phyloP scores from a whole-genome alignment of 1,140 invertebrate species.

The Nymphalis io region DNA sequence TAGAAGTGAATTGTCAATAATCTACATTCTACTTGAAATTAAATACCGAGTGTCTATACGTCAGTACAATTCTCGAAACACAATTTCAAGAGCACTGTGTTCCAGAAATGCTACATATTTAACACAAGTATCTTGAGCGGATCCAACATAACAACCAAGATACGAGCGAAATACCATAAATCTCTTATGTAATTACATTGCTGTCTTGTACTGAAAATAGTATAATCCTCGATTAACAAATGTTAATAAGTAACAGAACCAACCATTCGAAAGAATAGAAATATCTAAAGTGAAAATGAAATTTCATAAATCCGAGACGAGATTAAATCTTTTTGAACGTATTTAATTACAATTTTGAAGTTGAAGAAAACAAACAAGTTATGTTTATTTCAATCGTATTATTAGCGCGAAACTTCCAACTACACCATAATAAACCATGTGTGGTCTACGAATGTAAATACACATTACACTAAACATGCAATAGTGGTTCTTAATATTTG shows the following conservation, averaged over 20 bases:
- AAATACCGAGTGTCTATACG: constrained; percentile 9
- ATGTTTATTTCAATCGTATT: not conserved
- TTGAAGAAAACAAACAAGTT: not conserved
- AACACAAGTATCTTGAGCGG: constrained; percentile 14
- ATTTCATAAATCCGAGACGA: constrained; percentile 24
- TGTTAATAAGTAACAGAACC: constrained; percentile 4
- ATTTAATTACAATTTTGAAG: too few species aligned
- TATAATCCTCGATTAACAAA: constrained; percentile 1
- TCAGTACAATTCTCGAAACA: constrained; percentile 9
- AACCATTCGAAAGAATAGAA: not conserved
- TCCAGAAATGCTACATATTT: constrained; percentile 37
- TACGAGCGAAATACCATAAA: not conserved
- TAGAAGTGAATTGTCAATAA: constrained; percentile 18
- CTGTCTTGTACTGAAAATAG: constrained; percentile 9
- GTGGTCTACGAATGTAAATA: constrained; percentile 17
- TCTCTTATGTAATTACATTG: constrained; percentile 32
- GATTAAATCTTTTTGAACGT: not conserved
- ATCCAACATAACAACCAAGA: constrained; percentile 4
- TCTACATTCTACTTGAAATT: constrained; percentile 7
- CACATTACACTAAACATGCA: not conserved
- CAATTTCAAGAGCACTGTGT: constrained; percentile 31
- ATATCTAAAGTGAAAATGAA: constrained; percentile 7
- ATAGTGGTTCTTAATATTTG: constrained; percentile 10
- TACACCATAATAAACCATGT: constrained; percentile 10
- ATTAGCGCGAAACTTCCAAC: not conserved